phyloP scores from a whole-genome alignment of 2,113 vertebrate genomes.

The Phalacrocorax aristotelis region DNA sequence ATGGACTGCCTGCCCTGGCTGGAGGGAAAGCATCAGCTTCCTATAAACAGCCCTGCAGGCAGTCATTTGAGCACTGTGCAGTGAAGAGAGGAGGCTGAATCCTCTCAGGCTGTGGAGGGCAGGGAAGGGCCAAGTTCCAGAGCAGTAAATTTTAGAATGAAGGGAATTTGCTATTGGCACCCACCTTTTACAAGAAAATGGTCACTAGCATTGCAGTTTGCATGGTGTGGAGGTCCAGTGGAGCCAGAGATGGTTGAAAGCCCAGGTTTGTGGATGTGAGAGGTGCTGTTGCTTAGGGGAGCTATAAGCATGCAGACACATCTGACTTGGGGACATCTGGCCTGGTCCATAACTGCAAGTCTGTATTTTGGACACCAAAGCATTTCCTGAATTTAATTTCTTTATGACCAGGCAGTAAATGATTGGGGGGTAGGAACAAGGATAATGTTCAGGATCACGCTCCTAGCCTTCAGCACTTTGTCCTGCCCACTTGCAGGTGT shows the following conservation, averaged over 20 bases:
- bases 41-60: neutral
- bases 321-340: fast-evolving
- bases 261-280: neutral
- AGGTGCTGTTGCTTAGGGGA: fast-evolving
- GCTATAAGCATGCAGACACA: fast-evolving
- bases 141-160: neutral
- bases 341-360: neutral
- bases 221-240: neutral
- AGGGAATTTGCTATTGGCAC: neutral
- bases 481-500: neutral
- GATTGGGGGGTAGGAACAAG: fast-evolving
- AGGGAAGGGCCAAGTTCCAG: neutral
- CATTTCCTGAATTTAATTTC: neutral
- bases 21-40: neutral
- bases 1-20: neutral
- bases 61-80: neutral
- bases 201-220: neutral
- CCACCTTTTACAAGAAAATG: neutral
- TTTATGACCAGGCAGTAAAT: neutral
- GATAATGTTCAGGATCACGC: neutral
- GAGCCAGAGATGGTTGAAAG: neutral
- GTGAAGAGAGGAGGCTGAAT: neutral
- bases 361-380: neutral
- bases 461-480: neutral
- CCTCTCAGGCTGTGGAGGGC: too few relatives aligned